Base-by-base conservation (phyloP, 1,140 invertebrate genomes). In the Nephotettix cincticeps region DNA sequence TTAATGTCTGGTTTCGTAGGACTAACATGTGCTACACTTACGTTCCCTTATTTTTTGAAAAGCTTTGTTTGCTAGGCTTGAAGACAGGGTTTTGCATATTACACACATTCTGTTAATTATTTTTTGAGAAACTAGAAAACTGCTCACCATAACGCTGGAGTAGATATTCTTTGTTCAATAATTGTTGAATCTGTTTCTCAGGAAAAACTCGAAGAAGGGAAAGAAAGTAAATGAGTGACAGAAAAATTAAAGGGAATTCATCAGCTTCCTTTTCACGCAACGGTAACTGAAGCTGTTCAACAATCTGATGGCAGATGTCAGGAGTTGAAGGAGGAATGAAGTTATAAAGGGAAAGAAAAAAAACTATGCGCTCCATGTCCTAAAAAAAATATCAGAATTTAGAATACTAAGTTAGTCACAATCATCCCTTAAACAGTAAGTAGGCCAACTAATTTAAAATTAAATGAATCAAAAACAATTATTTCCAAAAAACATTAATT, bases 311-410 rank as follows among this genome's bases (percentile, higher is more conserved):
- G 6, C 13, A 61, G 6, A 61, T 27, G 27, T 61, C 25, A 27
- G 56, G 56, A 28, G 56, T 27, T 9, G 56, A 27, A 27, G 56
- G 56, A 14, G 56, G 56, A n/a, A 61, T 61, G 56, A 27, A 61
- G 27, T 61, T 61, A n/a, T 4, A 61, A 2, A 61, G 25, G 23
- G 56, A 61, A 9, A 61, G 56, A 23, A 61, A 21, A 25, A 61
- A 61, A 4, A 27, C 56, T 27, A 61, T 29, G 2, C 56, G 56
- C 27, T 61, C 56, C 9, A 61, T 25, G 4, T 61, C 56, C 56
- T 61, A 25, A 6, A 61, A 61, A 61, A 51, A 51, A 51, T 19
- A 51, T 23, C 17, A 51, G 19, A 51, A 51, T n/a, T n/a, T n/a
- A n/a, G n/a, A n/a, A n/a, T n/a, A n/a, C n/a, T n/a, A n/a, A n/a